Base-by-base conservation (phyloP, 35 echinoderm and acorn worm genomes). In the Heliocidaris tuberculata region DNA sequence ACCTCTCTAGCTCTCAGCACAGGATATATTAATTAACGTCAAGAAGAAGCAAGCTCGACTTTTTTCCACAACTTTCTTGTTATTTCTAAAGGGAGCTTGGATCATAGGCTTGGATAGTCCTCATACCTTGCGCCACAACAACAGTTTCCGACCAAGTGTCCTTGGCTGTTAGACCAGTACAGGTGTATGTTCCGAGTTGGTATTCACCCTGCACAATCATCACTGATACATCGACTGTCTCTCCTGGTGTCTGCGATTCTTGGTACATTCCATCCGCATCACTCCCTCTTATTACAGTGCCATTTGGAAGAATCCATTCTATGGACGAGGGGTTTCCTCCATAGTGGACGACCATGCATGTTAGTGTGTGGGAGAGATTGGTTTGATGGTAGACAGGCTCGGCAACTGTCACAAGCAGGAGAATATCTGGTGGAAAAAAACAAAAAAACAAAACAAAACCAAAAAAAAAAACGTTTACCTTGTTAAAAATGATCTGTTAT, bases 231-330 rank as follows among this genome's bases (percentile, higher is more conserved):
- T 31, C 12, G 30, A 0, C 48, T 24, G 47, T 4, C 91, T 13
- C 50, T 48, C 91, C 91, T 59, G 50, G 0, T 13, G 47, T 93
- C n/a, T 93, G 16, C 9, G 91, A 48, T 49, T 59, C 50, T 50
- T 93, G 47, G 48, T 52, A 93, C 91, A 59, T 9, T 93, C 91
- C 91, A 93, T 59, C 29, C 27, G 31, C 13, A 93, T 48, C 29
- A 30, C 29, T 59, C 50, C 91, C 91, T 48, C 5, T 17, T 49
- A 93, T 93, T 6, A 93, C 48, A 5, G 91, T 93, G 31, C 91
- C 50, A 29, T 93, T 93, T 49, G 91, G 91, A 13, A 93, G 50
- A 49, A 16, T 59, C 91, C 91, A 93, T 93, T 93, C 91, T 93
- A 93, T 59, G 16, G 50, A 15, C n/a, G 91, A 93, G 91, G 91